Base-by-base conservation (phyloP, 2,888 invertebrate genomes). In the Unio delphinus region DNA sequence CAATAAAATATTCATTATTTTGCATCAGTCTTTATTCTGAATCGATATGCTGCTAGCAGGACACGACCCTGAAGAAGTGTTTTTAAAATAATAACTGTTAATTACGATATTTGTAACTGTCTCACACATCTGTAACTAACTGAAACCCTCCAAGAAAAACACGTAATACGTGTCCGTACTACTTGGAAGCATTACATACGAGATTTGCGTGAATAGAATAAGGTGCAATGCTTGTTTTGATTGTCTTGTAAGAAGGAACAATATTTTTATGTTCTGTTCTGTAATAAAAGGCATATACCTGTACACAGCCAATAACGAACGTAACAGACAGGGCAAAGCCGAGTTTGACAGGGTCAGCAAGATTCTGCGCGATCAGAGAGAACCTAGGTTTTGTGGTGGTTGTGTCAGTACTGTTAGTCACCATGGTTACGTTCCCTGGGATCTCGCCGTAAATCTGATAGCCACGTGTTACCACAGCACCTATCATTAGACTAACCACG, bases 401-500 rank as follows among this genome's bases (percentile, higher is more conserved):
- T 15, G 68, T 65, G 30, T 56, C 60, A 18, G 30, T 66, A 15
- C 55, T 57, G 11, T 63, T 30, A 34, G 61, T 26, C 65, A 45
- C n/a, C 34, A 67, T 61, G 57, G 61, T 59, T 18, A 56, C 23
- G 8, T 30, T 58, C 8, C 17, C 55, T 8, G n/a, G 30, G 65
- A 58, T 54, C 8, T 30, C 26, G n/a, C 30, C 83, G 80, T 79
- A 86, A 82, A 68, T 86, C 83, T 54, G 74, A 60, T 75, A 77
- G 0, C 77, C 78, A 20, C 71, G 63, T 65, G 71, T 77, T 4
- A 95, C 94, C 18, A 94, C 93, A 91, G 95, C 95, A 54, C 96
- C 96, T 2, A 95, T 94, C 96, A 98, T 97, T 72, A 98, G 92
- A 88, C 95, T 95, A 57, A 95, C 93, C 0, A 98, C 94, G 3